Percentiles rank a stretch among this genome's conserved stretches.
These are phyloP conservation scores for Diceros bicornis DNA, from an alignment of 2,797 vertebrate species.

Conservation along the genomic window DNA sequence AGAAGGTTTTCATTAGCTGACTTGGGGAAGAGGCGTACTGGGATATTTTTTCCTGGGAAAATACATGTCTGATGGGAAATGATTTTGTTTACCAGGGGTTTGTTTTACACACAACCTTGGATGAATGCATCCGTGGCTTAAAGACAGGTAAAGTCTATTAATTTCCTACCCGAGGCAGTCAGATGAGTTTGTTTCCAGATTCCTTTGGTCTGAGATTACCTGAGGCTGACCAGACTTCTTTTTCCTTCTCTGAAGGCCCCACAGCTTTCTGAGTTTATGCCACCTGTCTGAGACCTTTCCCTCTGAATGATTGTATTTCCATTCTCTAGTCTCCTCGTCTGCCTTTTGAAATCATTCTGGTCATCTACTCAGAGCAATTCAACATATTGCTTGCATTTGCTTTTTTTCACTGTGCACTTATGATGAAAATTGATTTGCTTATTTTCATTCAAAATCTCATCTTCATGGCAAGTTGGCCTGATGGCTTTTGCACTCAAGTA, in stretches of 20 bases:
- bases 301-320: neutral
- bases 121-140: neutral
- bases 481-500: slow-evolving; percentile 54
- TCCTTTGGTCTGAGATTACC: neutral
- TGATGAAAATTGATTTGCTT: neutral
- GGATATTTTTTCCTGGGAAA: neutral
- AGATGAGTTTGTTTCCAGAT: neutral
- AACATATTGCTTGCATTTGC: neutral
- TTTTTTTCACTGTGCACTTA: neutral
- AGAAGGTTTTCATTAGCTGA: neutral
- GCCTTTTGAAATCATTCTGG: neutral
- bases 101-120: neutral
- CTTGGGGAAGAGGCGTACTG: neutral
- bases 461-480: slow-evolving; percentile 27
- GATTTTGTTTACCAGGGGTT: neutral
- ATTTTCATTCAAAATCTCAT: slow-evolving; percentile 9
- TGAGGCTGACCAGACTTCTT: neutral
- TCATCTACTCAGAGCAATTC: neutral
- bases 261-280: neutral
- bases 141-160: neutral
- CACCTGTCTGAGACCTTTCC: neutral
- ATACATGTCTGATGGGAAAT: neutral
- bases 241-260: neutral
- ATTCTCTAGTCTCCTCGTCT: neutral
- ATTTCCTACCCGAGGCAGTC: neutral